These are phyloP conservation scores for Trichomycterus rosablanca DNA, from an alignment of 2,113 vertebrate genomes.

Conservation along the genomic window DNA sequence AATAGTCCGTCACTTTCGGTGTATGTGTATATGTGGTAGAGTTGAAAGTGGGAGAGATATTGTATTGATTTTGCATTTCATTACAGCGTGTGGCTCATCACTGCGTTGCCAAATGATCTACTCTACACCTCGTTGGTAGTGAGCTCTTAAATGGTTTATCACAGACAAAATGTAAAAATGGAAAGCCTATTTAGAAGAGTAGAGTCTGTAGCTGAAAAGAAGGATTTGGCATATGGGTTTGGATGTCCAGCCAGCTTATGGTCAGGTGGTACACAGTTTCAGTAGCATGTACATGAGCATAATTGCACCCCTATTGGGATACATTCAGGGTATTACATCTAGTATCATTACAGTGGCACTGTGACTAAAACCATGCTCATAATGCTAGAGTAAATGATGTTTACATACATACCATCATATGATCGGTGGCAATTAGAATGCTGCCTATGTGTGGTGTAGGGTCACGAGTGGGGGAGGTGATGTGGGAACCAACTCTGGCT, in stretches of 20 bases:
- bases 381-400: conserved; percentile 25
- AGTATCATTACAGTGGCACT: not conserved
- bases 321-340: too few relatives aligned
- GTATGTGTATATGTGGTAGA: not conserved
- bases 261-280: too few relatives aligned
- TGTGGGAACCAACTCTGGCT: conserved; percentile 21
- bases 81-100: conserved; percentile 38
- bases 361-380: conserved; percentile 5
- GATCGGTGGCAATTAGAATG: conserved; percentile 28
- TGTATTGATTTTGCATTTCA: conserved; percentile 31
- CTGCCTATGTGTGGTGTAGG: conserved; percentile 21
- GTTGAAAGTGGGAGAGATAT: conserved; percentile 13
- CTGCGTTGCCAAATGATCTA: conserved; percentile 37
- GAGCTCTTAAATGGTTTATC: conserved; percentile 65
- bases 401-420: conserved; percentile 13
- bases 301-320: too few relatives aligned
- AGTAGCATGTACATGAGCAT: too few relatives aligned
- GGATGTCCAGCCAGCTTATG: too few relatives aligned
- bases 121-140: conserved; percentile 44
- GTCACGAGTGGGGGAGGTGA: conserved; percentile 28
- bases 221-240: too few relatives aligned
- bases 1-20: not conserved
- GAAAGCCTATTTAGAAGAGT: too few relatives aligned
- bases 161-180: conserved; percentile 54
- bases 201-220: too few relatives aligned